Conservation (phyloP, 64 coral and sea anemone genomes). For the Acropora tenuis region DNA sequence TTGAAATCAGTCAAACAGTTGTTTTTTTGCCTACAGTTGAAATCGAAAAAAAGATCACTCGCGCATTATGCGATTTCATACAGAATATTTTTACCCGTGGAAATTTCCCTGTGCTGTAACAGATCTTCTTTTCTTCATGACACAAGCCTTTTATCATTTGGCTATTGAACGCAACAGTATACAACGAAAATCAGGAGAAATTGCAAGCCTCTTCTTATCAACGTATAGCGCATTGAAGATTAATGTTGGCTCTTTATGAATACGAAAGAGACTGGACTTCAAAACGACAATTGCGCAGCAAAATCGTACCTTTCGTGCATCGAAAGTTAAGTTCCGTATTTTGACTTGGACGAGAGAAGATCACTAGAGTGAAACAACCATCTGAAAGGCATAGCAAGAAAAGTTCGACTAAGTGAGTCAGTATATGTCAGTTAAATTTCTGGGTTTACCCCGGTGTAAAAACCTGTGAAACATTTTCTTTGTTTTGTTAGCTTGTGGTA, state of each 20-base stretch:
- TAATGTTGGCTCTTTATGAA: no score
- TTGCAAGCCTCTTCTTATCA: neutral
- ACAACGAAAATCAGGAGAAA: slow-evolving; percentile 4
- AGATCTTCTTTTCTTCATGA: slow-evolving; percentile 20
- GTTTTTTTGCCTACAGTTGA: neutral
- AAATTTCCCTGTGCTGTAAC: neutral
- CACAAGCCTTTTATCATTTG: slow-evolving; percentile 43
- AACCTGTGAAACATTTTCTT: no score
- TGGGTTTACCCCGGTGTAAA: no score
- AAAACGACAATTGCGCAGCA: neutral
- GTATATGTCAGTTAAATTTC: neutral
- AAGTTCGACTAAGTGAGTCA: neutral
- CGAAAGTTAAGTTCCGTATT: neutral
- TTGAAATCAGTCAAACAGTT: neutral
- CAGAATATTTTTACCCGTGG: neutral
- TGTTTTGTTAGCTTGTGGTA: no score
- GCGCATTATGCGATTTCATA: neutral
- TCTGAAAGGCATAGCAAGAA: neutral
- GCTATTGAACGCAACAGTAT: slow-evolving; percentile 35
- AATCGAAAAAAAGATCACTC: neutral
- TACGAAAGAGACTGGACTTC: neutral
- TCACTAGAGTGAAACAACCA: neutral
- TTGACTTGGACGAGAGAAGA: neutral
- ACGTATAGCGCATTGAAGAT: neutral
- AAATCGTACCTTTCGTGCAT: neutral